phyloP scores from a whole-genome alignment of 2,113 vertebrate species.

The Saiga tatarica region DNA sequence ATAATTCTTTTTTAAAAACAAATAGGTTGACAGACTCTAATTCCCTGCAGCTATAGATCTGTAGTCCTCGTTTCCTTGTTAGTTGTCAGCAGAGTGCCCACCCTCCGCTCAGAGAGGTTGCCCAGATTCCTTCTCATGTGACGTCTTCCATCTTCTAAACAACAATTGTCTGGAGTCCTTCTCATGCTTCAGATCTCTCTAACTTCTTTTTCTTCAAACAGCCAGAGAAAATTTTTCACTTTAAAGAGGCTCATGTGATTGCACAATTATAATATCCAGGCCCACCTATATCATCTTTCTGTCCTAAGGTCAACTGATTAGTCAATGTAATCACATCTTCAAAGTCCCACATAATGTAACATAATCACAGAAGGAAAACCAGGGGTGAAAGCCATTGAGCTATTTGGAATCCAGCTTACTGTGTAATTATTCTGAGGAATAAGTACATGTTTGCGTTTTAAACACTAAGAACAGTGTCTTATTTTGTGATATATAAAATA shows the following conservation, averaged over 20 bases:
- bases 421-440: not conserved
- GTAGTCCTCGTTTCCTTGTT: not conserved
- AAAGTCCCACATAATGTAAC: not conserved
- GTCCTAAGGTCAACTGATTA: not conserved
- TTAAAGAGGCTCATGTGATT: not conserved
- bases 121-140: not conserved
- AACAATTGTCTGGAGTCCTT: not conserved
- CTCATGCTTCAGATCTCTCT: not conserved
- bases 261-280: not conserved
- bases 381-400: not conserved
- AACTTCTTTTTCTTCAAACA: slow-evolving; percentile 14
- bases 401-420: not conserved
- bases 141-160: not conserved
- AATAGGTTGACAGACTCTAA: not conserved
- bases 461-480: not conserved
- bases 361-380: not conserved
- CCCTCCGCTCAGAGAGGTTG: not conserved
- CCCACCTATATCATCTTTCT: not conserved
- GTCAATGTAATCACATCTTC: not conserved
- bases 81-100: too few species aligned
- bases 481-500: not conserved
- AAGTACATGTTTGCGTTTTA: not conserved
- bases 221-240: not conserved
- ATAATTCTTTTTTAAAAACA: not conserved
- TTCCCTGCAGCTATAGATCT: not conserved